Evolutionary conservation across 2,797 vertebrate species (phyloP), one percentile per base, ranked within the genome.

Genomic region (Bradypodion ventrale): DNA sequence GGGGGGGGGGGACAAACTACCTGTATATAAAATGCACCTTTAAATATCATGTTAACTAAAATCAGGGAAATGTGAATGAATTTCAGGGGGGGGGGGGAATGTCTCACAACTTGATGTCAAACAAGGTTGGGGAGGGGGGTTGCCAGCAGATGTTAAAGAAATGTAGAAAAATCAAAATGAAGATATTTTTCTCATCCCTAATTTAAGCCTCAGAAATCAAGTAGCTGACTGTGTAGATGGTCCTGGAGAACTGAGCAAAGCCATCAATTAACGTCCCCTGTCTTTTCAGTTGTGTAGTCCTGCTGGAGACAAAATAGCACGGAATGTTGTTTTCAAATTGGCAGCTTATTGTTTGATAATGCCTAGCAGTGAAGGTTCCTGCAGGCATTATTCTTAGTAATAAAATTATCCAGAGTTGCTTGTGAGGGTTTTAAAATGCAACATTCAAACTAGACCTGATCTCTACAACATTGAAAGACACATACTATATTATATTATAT

Each of bases 241-340:
- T 74, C 78, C 25, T 32, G 44, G 80, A 87, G 78, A 86, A 75
- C 75, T 82, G 85, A 46, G 75, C 82, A 78, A 86, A 86, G 87
- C 83, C 46, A 70, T 35, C 49, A 15, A 44, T 12, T 19, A 60
- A 65, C 0, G 0, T 46, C 6, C 5, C 77, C 83, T 86, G 91
- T 59, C 90, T 84, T 68, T 78, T 87, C 83, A 90, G 44, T 65
- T 83, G 73, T 69, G 83, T 7, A 44, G 27, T 23, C 68, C 83
- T 74, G 0, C 59, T 35, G 82, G 69, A 80, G 6, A 8, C 3
- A 68, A 56, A 84, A 86, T 63, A 85, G 27, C 37, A 80, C 12
- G 74, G 81, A 1, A 70, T 80, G 82, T 12, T 83, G 73, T 52
- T 87, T 70, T 7, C 21, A 75, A 9, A 37, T n/a, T 76, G 56